Percentiles rank a stretch among this genome's conserved stretches.
Evolutionary conservation across 2,113 vertebrate species (phyloP).

Genomic region (Thamnaconus septentrionalis): DNA sequence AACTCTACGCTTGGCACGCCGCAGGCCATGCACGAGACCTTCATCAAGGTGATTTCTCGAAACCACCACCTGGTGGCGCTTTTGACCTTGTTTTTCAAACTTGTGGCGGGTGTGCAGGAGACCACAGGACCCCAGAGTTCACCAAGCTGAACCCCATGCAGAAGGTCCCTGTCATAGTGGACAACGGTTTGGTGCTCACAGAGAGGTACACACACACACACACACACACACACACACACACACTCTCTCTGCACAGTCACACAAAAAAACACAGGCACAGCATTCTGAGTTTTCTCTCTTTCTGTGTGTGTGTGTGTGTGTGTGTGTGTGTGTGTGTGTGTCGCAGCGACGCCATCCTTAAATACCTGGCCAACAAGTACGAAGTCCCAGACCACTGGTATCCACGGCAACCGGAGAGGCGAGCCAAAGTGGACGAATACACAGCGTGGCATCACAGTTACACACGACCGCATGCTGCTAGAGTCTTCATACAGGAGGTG

Average conservation of each 20-base stretch:
- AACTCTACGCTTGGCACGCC: too few species aligned
- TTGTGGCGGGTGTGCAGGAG: conserved; percentile 44
- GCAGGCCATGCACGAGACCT: too few species aligned
- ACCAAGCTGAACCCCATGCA: conserved; percentile 73
- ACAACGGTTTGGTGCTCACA: conserved; percentile 71
- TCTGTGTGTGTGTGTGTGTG: too few species aligned
- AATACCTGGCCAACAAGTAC: conserved; percentile 69
- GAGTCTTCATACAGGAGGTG: conserved; percentile 75
- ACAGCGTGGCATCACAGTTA: conserved; percentile 76
- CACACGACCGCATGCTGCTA: conserved; percentile 66
- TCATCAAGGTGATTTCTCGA: not conserved
- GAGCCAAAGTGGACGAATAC: conserved; percentile 77
- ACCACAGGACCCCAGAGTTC: conserved; percentile 67
- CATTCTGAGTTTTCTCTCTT: too few species aligned
- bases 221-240: conserved; percentile 2
- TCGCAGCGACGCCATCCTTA: conserved; percentile 76
- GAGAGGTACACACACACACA: conserved; percentile 66
- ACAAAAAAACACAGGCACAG: too few species aligned
- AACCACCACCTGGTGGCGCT: not conserved
- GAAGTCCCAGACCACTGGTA: conserved; percentile 74
- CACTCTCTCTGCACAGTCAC: not conserved
- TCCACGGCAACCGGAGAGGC: conserved; percentile 62
- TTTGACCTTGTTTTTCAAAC: not conserved
- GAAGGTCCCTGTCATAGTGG: conserved; percentile 76
- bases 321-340: not conserved